Evolutionary conservation across 2,797 vertebrate genomes (phyloP).

Genomic region (Ispidina picta): DNA sequence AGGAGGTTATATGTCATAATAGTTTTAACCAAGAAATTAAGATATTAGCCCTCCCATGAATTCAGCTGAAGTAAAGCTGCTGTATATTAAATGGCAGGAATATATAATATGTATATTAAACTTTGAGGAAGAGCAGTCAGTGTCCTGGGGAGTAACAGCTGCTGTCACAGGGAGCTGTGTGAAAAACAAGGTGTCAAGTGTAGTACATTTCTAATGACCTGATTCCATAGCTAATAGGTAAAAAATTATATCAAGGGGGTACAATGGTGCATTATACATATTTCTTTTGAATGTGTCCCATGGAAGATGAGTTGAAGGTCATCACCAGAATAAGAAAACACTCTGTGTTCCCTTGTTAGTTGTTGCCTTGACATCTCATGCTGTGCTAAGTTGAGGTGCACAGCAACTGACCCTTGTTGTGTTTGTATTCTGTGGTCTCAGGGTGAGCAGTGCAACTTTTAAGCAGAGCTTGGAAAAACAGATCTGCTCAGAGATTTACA

Average conservation of each 20-base stretch:
- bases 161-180: not conserved
- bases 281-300: not conserved
- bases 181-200: not conserved
- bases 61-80: not conserved
- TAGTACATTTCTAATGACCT: not conserved
- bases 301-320: not conserved
- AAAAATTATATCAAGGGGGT: not conserved
- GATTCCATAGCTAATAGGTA: not conserved
- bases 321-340: not conserved
- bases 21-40: not conserved
- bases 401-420: rapidly evolving
- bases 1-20: not conserved
- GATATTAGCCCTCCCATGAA: not conserved
- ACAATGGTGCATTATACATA: not conserved
- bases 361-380: not conserved
- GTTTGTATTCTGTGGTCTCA: rapidly evolving
- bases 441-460: not conserved
- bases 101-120: not conserved
- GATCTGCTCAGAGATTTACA: not conserved
- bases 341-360: not conserved
- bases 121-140: not conserved
- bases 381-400: not conserved
- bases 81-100: not conserved
- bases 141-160: not conserved
- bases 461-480: not conserved